phyloP scores from a whole-genome alignment of 2,888 invertebrate species.

The Phrixothrix hirtus region DNA sequence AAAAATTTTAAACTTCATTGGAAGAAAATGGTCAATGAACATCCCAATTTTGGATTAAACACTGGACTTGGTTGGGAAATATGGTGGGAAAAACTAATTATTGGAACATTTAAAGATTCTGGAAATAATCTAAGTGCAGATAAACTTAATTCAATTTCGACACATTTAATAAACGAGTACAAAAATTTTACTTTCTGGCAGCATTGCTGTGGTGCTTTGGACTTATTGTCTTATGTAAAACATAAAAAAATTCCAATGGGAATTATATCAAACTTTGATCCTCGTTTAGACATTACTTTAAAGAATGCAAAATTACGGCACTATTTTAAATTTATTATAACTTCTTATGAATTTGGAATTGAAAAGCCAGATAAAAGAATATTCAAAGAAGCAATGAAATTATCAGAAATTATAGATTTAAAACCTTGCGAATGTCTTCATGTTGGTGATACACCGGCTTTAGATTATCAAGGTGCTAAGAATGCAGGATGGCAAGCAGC shows the following conservation, averaged over 20 bases:
- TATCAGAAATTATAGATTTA: constrained; percentile 54
- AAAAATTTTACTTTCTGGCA: constrained; percentile 76
- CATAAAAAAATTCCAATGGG: constrained; percentile 63
- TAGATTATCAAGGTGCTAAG: constrained; percentile 79
- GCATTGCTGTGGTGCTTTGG: constrained; percentile 65
- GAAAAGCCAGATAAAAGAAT: constrained; percentile 78
- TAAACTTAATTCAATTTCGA: constrained; percentile 60
- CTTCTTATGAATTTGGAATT: constrained; percentile 73
- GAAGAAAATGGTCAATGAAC: constrained; percentile 64
- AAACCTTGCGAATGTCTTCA: constrained; percentile 73
- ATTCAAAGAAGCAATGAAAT: constrained; percentile 66
- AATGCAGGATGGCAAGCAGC: constrained; percentile 75
- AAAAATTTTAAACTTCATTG: constrained; percentile 69
- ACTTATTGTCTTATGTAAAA: constrained; percentile 66
- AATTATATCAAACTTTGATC: constrained; percentile 88
- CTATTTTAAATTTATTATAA: constrained; percentile 79
- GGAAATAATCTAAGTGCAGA: constrained; percentile 50
- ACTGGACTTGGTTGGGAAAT: constrained; percentile 72
- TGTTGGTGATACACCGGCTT: constrained; percentile 75
- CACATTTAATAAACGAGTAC: constrained; percentile 69
- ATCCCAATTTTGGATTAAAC: constrained; percentile 80
- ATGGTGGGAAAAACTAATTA: constrained; percentile 81
- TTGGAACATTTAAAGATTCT: constrained; percentile 65
- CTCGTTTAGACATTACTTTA: constrained; percentile 72
- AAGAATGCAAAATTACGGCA: constrained; percentile 66